These are phyloP conservation scores for Thunnus maccoyii DNA, from an alignment of 2,113 vertebrate species.

Conservation along the genomic window DNA sequence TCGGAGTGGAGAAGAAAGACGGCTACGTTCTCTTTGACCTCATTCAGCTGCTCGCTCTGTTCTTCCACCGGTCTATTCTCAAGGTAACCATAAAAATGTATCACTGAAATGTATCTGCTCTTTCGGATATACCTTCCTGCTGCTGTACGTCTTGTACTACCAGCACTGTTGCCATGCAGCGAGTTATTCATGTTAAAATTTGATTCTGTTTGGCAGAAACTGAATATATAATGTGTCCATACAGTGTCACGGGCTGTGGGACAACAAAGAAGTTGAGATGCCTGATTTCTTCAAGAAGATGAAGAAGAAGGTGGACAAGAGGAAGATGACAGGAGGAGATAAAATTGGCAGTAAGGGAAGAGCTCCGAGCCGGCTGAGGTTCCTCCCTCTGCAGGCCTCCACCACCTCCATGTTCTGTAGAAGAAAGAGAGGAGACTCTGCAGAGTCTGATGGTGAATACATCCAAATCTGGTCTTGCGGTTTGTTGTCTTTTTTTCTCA, in stretches of 20 bases:
- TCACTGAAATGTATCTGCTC: background rate
- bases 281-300: constrained; percentile 84
- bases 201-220: background rate
- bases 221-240: background rate
- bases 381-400: constrained; percentile 80
- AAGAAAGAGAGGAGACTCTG: constrained; percentile 45
- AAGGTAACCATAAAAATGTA: constrained; percentile 70
- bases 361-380: constrained; percentile 55
- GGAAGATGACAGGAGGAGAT: constrained; percentile 71
- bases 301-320: constrained; percentile 83
- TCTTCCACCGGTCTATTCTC: constrained; percentile 83
- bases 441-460: constrained; percentile 69
- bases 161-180: background rate
- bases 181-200: background rate
- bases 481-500: background rate
- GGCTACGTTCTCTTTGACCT: constrained; percentile 81
- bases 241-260: constrained; percentile 88
- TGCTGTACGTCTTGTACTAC: background rate
- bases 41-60: constrained; percentile 82
- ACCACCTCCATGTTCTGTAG: constrained; percentile 72
- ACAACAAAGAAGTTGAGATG: constrained; percentile 85
- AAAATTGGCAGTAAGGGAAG: constrained; percentile 36
- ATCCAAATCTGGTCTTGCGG: background rate
- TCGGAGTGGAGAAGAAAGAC: constrained; percentile 84
- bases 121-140: background rate